A percentile compares a stretch with the other conserved stretches of the same genome.
phyloP scores from a whole-genome alignment of 2,797 vertebrate genomes.

The Philypnodon macrostomus region DNA sequence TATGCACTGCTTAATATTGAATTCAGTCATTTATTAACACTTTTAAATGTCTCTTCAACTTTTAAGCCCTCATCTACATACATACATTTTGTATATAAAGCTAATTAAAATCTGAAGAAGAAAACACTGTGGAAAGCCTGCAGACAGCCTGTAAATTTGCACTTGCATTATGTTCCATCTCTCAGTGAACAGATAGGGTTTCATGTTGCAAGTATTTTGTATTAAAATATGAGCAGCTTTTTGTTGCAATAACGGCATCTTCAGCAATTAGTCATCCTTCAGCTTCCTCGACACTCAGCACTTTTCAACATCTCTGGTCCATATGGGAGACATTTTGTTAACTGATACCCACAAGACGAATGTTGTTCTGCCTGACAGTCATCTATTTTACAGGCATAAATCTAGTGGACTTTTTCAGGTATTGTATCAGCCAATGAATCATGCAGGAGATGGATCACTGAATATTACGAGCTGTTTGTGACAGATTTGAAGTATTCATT shows the following conservation, averaged over 20 bases:
- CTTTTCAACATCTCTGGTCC: constrained; percentile 20
- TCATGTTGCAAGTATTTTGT: constrained; percentile 19
- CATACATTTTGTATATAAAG: constrained; percentile 2
- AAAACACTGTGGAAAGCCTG: background rate
- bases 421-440: constrained; percentile 30
- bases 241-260: constrained; percentile 17
- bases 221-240: constrained; percentile 16
- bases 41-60: constrained; percentile 9
- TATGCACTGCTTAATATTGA: background rate
- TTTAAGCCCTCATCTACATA: constrained; percentile 1
- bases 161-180: constrained; percentile 11
- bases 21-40: background rate
- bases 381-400: constrained; percentile 4
- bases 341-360: constrained; percentile 24
- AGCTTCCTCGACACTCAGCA: constrained; percentile 13
- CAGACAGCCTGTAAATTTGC: background rate
- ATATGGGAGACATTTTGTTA: constrained; percentile 33
- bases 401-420: constrained; percentile 24
- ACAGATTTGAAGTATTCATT: constrained; percentile 56
- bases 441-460: constrained; percentile 23
- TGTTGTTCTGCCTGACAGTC: background rate
- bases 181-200: constrained; percentile 10
- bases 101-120: constrained; percentile 1
- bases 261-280: constrained; percentile 28
- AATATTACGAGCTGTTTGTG: constrained; percentile 57